Base-by-base conservation (phyloP, 2,113 vertebrate genomes). In the Ictalurus furcatus region DNA sequence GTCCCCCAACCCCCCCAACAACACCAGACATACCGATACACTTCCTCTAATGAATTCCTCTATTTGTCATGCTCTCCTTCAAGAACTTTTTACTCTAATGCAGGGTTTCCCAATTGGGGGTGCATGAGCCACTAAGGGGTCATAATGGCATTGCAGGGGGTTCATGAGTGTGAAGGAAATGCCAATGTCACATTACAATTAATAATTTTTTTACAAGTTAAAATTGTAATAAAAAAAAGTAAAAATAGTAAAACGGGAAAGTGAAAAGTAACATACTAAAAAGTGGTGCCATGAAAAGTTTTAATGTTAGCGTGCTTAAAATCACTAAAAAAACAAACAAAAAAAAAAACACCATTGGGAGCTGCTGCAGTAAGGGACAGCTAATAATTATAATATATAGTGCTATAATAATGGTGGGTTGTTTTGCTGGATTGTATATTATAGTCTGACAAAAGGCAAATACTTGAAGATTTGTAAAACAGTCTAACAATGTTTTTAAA, bases 1-100 rank as follows among this genome's bases (percentile, higher is more conserved):
- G 90, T 89, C 58, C 85, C 86, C 85, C 37, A 74, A 76, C 88
- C 84, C 85, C 5, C 71, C 65, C 88, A 54, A 28, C 79, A 87
- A 85, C 90, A 67, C 85, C 89, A 52, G n/a, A n/a, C 21, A 17
- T 69, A 84, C 61, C 69, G 17, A 87, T 92, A 94, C 93, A 95
- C 95, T 95, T 96, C 95, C 96, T 95, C 81, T 93, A 92, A 93
- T 90, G 91, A 92, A 94, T 95, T 95, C 92, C 93, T 93, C 94
- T 95, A 94, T 94, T 95, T 93, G 91, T 93, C 88, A 92, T 90
- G 90, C 92, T 92, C 94, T 95, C 69, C 89, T 52, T 74, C 34
- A 81, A 76, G 74, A 85, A 93, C 94, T 87, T 76, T 82, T 76
- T 89, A 90, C 90, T 89, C 86, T 91, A 93, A 84, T 90, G 92